phyloP scores from a whole-genome alignment of 53 echinoderm and acorn worm species.

The Patiria pectinifera region DNA sequence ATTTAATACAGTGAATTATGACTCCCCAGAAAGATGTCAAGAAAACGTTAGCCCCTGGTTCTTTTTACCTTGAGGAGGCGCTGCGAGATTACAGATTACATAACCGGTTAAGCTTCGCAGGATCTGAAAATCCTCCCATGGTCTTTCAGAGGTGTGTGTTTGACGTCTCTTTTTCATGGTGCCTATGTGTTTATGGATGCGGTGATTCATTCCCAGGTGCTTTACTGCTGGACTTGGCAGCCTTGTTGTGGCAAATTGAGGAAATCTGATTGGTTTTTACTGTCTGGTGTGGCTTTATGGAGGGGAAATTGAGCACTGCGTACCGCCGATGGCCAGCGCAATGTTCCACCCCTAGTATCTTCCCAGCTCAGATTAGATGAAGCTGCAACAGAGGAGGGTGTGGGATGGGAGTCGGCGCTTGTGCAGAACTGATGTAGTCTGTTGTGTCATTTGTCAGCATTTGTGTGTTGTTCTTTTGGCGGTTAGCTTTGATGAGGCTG shows the following conservation, averaged over 20 bases:
- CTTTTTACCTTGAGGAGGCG: too few species aligned
- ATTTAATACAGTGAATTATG: too few species aligned
- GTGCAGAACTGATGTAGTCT: neutral
- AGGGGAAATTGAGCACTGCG: neutral
- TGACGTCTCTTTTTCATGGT: too few species aligned
- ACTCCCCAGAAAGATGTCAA: too few species aligned
- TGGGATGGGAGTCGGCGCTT: neutral
- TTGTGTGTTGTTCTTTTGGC: too few species aligned
- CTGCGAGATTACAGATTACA: neutral
- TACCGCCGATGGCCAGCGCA: neutral
- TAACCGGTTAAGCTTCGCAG: neutral
- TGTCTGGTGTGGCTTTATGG: neutral
- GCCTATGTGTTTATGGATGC: neutral
- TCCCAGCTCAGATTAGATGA: neutral
- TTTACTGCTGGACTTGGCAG: neutral
- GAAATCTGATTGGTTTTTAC: neutral
- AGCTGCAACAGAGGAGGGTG: neutral
- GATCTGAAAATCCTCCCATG: neutral
- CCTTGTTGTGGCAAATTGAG: neutral
- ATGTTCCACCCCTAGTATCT: neutral
- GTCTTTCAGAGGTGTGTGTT: neutral
- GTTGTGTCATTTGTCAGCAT: too few species aligned
- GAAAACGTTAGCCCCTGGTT: too few species aligned
- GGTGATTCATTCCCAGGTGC: neutral
- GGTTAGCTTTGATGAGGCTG: too few species aligned